Conservation (phyloP, 2,113 vertebrate species). For the Vulpes vulpes region DNA sequence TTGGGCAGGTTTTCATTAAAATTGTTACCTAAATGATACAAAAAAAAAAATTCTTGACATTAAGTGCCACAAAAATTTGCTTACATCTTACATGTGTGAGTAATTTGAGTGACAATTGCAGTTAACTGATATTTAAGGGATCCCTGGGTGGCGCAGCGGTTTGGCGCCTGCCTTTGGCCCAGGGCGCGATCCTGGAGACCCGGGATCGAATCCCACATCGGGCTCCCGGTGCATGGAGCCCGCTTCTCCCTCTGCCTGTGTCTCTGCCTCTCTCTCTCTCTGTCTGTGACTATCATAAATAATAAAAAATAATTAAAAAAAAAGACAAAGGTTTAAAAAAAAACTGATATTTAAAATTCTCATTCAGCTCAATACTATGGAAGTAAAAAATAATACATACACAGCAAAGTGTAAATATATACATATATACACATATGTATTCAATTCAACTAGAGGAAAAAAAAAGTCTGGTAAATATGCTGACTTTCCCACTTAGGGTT, state of each 20-base stretch:
- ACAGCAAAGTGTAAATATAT: not conserved
- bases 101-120: not conserved
- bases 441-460: not conserved
- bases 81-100: not conserved
- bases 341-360: not conserved
- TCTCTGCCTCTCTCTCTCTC: too few relatives aligned
- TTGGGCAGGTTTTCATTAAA: not conserved
- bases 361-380: not conserved
- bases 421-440: not conserved
- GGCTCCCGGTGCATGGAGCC: too few relatives aligned
- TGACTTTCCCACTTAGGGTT: constrained; percentile 17
- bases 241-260: too few relatives aligned
- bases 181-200: too few relatives aligned
- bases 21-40: not conserved
- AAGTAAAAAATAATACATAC: not conserved
- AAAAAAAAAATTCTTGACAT: not conserved
- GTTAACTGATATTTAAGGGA: not conserved
- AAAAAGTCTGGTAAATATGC: not conserved
- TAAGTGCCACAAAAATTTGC: not conserved
- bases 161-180: too few relatives aligned
- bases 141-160: too few relatives aligned
- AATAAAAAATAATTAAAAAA: too few relatives aligned
- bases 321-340: too few relatives aligned
- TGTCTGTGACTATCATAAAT: too few relatives aligned
- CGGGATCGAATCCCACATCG: too few relatives aligned